Evolutionary conservation across 1,140 invertebrate genomes (phyloP).

Genomic region (Musca domestica): DNA sequence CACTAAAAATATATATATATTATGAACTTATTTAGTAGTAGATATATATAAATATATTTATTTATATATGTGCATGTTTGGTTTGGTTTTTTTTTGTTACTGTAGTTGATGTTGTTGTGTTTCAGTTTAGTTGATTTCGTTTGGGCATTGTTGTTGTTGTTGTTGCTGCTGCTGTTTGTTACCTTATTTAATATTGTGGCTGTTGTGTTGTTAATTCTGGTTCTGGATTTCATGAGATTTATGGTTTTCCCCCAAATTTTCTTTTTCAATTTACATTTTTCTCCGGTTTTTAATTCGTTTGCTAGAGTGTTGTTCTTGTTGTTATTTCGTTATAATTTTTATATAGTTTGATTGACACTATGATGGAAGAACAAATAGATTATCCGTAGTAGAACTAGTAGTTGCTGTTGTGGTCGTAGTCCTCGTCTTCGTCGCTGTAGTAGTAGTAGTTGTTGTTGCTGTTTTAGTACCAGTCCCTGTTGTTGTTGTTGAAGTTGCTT

Average conservation of each 20-base stretch:
- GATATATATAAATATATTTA: constrained; percentile 2
- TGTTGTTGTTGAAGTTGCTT: not conserved
- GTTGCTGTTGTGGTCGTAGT: constrained; percentile 25
- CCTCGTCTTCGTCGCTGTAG: not conserved
- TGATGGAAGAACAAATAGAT: constrained; percentile 55
- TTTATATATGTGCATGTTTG: constrained; percentile 9
- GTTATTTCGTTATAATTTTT: constrained; percentile 28
- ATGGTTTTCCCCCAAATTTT: no score
- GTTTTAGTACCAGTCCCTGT: no score
- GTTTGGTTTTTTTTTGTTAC: no score
- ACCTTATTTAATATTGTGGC: constrained; percentile 27
- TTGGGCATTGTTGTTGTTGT: constrained; percentile 9
- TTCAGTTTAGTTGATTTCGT: constrained; percentile 19
- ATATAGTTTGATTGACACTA: constrained; percentile 49
- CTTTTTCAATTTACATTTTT: no score
- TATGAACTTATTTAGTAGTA: no score
- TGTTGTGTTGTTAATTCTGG: constrained; percentile 28
- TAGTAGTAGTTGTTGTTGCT: not conserved
- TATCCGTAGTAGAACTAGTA: constrained; percentile 51
- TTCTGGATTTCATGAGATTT: not conserved
- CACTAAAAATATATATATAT: no score
- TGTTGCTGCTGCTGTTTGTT: constrained; percentile 21
- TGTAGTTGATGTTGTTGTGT: not conserved
- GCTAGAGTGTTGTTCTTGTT: constrained; percentile 19
- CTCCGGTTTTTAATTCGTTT: no score